Evolutionary conservation across 2,797 vertebrate species (phyloP).

Genomic region (Tokudaia tokunoshimensis): DNA sequence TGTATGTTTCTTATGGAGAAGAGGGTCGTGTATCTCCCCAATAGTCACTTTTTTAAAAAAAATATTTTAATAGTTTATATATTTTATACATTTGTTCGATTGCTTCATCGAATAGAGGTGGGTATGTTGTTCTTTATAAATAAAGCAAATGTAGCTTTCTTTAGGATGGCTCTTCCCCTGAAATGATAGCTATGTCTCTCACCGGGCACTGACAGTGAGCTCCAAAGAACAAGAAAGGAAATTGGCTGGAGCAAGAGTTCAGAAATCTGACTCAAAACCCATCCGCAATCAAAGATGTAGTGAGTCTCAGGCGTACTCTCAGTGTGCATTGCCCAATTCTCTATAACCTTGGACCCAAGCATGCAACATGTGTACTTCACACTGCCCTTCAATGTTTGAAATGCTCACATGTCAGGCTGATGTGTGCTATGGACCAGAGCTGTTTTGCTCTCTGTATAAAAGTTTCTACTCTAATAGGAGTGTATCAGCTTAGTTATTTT

Average conservation of each 20-base stretch:
- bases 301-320: neutral
- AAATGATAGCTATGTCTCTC: neutral
- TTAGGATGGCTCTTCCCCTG: neutral
- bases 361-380: neutral
- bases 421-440: neutral
- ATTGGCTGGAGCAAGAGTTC: neutral
- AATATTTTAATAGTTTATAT: neutral
- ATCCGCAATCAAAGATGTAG: no score
- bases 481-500: neutral
- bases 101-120: neutral
- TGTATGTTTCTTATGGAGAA: neutral
- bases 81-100: neutral
- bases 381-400: no score
- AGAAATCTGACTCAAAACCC: neutral
- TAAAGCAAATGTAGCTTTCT: constrained; percentile 18
- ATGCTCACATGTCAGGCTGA: neutral
- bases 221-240: neutral
- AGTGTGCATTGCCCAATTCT: neutral
- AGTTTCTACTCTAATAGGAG: neutral
- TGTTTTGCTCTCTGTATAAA: neutral
- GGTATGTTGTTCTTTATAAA: neutral
- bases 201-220: neutral
- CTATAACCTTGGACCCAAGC: neutral
- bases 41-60: neutral
- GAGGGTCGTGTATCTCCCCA: neutral